Base-by-base conservation (phyloP, 2,797 vertebrate genomes). In the Distichodus sexfasciatus region DNA sequence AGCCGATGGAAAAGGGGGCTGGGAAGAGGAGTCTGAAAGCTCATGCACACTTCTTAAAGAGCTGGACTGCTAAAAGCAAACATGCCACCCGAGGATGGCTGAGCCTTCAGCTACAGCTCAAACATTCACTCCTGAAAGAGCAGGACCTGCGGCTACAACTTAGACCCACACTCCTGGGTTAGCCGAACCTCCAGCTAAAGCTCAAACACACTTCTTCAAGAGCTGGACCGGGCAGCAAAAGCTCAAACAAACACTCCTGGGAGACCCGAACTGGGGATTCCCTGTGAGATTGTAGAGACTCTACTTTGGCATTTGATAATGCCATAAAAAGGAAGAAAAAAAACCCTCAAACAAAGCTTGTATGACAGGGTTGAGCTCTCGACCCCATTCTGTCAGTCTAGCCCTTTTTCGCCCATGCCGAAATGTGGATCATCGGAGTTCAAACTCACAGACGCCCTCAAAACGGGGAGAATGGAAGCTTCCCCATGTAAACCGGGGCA, bases 311-410 rank as follows among this genome's bases (percentile, higher is more conserved):
- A 50, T 36, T 35, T 36, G 6, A 55, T 38, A 21, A 26, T 28
- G 12, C 33, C 12, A 55, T 29, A 55, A 63, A 21, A 67, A 12
- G 41, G 47, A 57, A 40, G 47, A 63, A 21, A 67, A 12, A 48
- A 55, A 57, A 38, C 9, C 51, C 10, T n/a, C 12, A 59, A n/a
- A n/a, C n/a, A n/a, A n/a, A 41, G 31, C 29, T 19, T 12, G 29
- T 35, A 26, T 19, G 41, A 59, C 41, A 24, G 14, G 5, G 4
- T 11, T 17, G 41, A 12, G 19, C n/a, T 55, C 46, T 47, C 21
- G 68, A 65, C 72, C 69, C 29, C 55, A 69, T 78, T 75, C 72
- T 66, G 69, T 72, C 72, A 57, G 40, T 40, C n/a, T 3, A n/a
- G 15, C 6, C 17, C 29, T 43, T n/a, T 51, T 68, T 26, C 19